Conservation (phyloP, 1,140 invertebrate species). For the Drosophila teissieri region DNA sequence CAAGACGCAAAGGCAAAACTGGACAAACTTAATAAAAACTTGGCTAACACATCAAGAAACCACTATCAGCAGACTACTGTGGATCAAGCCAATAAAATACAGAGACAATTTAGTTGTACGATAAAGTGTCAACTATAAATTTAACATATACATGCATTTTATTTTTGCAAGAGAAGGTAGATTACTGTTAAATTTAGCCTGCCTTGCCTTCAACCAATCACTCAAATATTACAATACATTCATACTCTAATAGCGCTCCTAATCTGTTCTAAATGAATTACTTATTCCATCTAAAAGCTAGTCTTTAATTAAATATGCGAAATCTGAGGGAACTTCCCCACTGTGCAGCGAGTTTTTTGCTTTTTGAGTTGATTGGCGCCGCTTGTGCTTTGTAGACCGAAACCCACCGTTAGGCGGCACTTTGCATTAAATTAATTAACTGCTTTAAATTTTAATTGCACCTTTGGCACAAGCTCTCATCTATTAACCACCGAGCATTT, state of each 20-base stretch:
- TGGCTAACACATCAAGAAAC: constrained; percentile 67
- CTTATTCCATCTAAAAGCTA: background rate
- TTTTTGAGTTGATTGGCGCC: constrained; percentile 12
- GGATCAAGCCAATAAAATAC: constrained; percentile 1
- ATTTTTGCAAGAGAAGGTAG: too few relatives aligned
- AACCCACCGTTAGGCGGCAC: constrained; percentile 33
- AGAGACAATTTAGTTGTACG: background rate
- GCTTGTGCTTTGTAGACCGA: constrained; percentile 37
- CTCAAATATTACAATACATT: too few relatives aligned
- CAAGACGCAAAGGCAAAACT: constrained; percentile 37
- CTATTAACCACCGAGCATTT: constrained; percentile 10
- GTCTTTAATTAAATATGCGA: background rate
- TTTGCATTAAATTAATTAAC: constrained; percentile 75
- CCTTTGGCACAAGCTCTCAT: constrained; percentile 51
- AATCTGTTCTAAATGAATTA: background rate
- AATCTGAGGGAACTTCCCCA: constrained; percentile 11
- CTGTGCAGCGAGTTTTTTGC: constrained; percentile 22
- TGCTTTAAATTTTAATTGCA: constrained; percentile 76
- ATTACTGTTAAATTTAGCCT: too few relatives aligned
- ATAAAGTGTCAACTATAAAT: background rate
- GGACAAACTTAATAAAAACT: constrained; percentile 70
- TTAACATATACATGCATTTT: too few relatives aligned
- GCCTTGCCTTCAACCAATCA: too few relatives aligned
- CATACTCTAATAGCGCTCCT: background rate
- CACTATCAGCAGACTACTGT: constrained; percentile 23